These are phyloP conservation scores for Sinonovacula constricta DNA, from an alignment of 1,140 invertebrate species.

Conservation along the genomic window DNA sequence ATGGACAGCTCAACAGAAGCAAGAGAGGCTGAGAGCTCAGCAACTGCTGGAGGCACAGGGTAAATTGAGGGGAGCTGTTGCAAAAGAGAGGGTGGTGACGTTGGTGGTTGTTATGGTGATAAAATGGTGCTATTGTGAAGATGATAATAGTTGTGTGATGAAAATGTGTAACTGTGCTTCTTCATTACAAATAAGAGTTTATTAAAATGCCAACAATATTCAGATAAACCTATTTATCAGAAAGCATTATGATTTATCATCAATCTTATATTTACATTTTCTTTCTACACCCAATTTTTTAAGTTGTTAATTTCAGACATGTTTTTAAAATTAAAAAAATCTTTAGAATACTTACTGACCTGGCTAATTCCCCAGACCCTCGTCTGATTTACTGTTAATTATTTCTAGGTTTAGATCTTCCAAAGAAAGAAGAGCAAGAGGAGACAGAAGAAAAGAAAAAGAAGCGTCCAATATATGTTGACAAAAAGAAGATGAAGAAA, in stretches of 20 bases:
- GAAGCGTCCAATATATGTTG: conserved; percentile 83
- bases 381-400: background rate
- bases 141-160: background rate
- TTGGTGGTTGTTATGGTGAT: background rate
- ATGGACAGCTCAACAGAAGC: conserved; percentile 91
- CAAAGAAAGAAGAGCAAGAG: conserved; percentile 66
- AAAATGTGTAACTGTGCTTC: background rate
- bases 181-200: background rate
- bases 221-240: too few relatives aligned
- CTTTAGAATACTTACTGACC: background rate
- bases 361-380: background rate
- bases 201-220: too few relatives aligned
- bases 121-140: background rate
- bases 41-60: conserved; percentile 93
- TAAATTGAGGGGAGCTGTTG: conserved; percentile 12
- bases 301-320: background rate
- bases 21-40: conserved; percentile 91
- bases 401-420: conserved; percentile 82
- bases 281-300: too few relatives aligned
- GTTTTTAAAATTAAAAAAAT: background rate
- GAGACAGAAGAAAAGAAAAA: conserved; percentile 83
- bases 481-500: conserved; percentile 78
- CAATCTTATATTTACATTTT: too few relatives aligned
- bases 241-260: too few relatives aligned
- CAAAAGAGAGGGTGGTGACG: background rate